Evolutionary conservation across 2,888 invertebrate species (phyloP), one percentile per base, ranked within the genome.

Genomic region (Eilema depressum): DNA sequence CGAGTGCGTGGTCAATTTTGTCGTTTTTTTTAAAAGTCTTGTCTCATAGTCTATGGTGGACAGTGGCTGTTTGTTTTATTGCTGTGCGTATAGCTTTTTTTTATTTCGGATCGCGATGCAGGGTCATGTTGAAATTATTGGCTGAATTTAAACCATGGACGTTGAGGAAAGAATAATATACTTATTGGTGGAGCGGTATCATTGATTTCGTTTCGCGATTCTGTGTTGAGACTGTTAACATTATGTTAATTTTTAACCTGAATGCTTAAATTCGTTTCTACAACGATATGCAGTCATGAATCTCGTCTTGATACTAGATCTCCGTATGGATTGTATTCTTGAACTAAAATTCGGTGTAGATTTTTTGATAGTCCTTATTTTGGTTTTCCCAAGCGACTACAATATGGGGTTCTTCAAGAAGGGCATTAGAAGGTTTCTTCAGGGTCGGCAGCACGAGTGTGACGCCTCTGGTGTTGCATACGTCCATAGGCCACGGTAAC

Each of bases 1-100:
- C 85, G 89, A 91, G 87, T 92, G 93, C 94, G 93, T 92, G 90
- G 92, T 90, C 91, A 92, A 92, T 93, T 94, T 93, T 89, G 91
- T 92, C 86, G 89, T 92, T 93, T 94, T 91, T 93, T 83, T 83
- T 92, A 88, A 83, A 83, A 81, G 83, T 82, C 82, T 86, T 87
- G 91, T 90, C 90, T 89, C 88, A 88, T 91, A 89, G 89, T 85
- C 84, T 72, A 85, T 85, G 81, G 84, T 83, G 91, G 91, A 88
- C 92, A 86, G 91, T 90, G 83, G 82, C 80, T 82, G 80, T 82
- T 83, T 78, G 85, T 88, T 90, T 88, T 88, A 86, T 86, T 89
- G 88, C 82, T 82, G 78, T 85, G 82, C 78, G 82, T 83, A 85
- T 26, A 11, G 28, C 12, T 82, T 85, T 81, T 79, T 79, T 82